These are phyloP conservation scores for Sturmia bella DNA, from an alignment of 2,888 invertebrate genomes.

Conservation along the genomic window DNA sequence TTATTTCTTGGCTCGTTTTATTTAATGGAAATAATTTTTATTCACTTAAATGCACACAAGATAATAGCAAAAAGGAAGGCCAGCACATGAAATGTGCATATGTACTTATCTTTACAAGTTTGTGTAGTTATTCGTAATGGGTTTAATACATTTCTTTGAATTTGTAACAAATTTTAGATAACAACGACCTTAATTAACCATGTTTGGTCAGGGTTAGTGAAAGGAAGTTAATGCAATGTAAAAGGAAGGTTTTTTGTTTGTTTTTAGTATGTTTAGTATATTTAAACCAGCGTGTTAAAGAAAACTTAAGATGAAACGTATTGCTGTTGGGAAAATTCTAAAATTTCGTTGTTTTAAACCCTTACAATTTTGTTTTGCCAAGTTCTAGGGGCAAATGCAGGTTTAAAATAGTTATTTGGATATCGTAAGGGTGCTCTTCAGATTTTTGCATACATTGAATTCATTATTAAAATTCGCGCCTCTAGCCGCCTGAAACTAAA, in stretches of 20 bases:
- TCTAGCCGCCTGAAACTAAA: too few species aligned
- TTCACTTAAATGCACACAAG: slow-evolving; percentile 54
- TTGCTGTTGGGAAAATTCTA: too few species aligned
- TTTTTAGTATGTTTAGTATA: too few species aligned
- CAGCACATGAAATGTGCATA: slow-evolving; percentile 28
- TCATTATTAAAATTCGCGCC: too few species aligned
- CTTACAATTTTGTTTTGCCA: too few species aligned
- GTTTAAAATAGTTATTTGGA: too few species aligned
- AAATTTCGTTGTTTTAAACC: too few species aligned
- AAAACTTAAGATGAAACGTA: too few species aligned
- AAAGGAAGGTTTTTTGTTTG: background rate
- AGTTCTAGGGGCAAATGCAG: too few species aligned
- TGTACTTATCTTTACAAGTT: slow-evolving; percentile 4
- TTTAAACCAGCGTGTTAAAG: background rate
- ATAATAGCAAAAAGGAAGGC: slow-evolving; percentile 22
- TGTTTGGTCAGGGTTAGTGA: slow-evolving; percentile 29
- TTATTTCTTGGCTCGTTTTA: slow-evolving; percentile 17
- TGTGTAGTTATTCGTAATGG: too few species aligned
- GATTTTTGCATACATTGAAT: too few species aligned
- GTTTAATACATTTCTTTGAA: background rate
- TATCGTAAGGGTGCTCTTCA: too few species aligned
- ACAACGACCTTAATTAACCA: slow-evolving; percentile 35
- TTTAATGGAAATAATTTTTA: slow-evolving; percentile 48
- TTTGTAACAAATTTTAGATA: slow-evolving; percentile 13
- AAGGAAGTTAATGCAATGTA: slow-evolving; percentile 28